phyloP scores from a whole-genome alignment of 2,113 vertebrate genomes.

The Oreamnos americanus region DNA sequence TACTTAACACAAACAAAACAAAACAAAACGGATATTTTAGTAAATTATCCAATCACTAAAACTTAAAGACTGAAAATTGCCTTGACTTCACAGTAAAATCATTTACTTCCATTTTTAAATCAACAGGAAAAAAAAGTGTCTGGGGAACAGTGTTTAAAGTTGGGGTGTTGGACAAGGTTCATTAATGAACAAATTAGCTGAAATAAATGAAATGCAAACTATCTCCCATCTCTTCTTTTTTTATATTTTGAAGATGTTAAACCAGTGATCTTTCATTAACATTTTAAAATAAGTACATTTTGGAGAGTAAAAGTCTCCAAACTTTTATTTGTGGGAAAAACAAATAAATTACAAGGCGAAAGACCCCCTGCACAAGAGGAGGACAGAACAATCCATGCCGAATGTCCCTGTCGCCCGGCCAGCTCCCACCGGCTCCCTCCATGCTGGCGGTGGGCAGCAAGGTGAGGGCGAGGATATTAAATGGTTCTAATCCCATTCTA shows the following conservation, averaged over 20 bases:
- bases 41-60: not conserved
- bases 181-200: not conserved
- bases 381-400: accelerated
- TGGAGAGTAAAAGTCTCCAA: not conserved
- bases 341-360: not conserved
- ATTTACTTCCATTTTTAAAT: not conserved
- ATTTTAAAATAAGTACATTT: not conserved
- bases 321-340: not conserved
- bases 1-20: not conserved
- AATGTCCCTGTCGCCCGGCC: accelerated
- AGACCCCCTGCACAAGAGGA: accelerated
- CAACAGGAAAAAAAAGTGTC: not conserved
- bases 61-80: not conserved
- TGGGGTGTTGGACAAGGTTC: not conserved
- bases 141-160: not conserved
- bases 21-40: not conserved
- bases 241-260: not conserved
- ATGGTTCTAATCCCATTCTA: slow-evolving; percentile 83
- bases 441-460: slow-evolving; percentile 54
- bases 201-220: not conserved
- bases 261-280: not conserved
- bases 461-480: slow-evolving; percentile 79
- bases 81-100: not conserved
- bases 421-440: not conserved
- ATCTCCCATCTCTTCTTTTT: too few relatives aligned